These are phyloP conservation scores for Echinometra lucunter DNA, from an alignment of 53 echinoderm and acorn worm genomes.

Conservation along the genomic window DNA sequence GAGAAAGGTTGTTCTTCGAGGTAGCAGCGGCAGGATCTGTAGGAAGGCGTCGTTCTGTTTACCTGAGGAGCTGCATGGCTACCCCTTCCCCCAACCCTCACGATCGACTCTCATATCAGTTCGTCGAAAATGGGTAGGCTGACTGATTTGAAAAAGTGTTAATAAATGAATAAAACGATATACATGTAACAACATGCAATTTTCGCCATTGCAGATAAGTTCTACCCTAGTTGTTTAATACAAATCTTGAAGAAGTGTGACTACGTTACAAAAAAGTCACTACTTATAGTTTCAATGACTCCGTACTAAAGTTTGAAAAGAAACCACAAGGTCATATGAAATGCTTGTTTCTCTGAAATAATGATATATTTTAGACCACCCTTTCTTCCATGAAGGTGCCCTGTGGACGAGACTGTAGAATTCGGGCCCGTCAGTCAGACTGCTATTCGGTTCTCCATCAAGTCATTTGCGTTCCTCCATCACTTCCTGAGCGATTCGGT, in stretches of 20 bases:
- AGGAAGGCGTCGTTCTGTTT: neutral
- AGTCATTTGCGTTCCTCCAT: neutral
- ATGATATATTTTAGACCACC: too few species aligned
- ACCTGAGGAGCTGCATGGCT: neutral
- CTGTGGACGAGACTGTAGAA: neutral
- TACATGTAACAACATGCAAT: too few species aligned
- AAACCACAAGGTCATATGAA: too few species aligned
- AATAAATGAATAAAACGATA: too few species aligned
- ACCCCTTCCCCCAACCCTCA: neutral
- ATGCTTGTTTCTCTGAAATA: too few species aligned
- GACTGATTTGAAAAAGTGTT: neutral
- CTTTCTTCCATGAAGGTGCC: neutral
- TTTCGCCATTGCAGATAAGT: too few species aligned
- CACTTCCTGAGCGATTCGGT: conserved; percentile 3
- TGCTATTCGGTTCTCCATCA: neutral
- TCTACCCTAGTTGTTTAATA: too few species aligned
- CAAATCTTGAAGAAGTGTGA: too few species aligned
- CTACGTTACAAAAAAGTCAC: too few species aligned
- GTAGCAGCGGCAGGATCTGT: neutral
- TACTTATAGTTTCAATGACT: too few species aligned
- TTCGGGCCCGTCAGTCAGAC: neutral
- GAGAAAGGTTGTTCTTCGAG: neutral
- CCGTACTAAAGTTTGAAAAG: too few species aligned
- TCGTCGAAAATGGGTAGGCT: neutral
- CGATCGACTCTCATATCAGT: neutral